These are phyloP conservation scores for Ceraclea dissimilis DNA, from an alignment of 2,888 invertebrate species.

Conservation along the genomic window DNA sequence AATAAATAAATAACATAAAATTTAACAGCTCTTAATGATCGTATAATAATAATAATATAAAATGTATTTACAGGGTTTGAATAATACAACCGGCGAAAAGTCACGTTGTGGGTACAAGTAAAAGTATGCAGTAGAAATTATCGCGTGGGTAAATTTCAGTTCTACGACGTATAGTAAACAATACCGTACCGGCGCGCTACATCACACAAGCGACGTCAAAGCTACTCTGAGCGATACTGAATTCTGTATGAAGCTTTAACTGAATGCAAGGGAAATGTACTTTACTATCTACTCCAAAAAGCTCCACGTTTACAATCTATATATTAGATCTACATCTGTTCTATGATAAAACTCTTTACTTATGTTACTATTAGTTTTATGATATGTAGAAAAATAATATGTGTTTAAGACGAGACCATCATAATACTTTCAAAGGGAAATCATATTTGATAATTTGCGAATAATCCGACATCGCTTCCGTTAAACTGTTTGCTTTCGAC, in stretches of 20 bases:
- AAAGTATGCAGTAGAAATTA: background rate
- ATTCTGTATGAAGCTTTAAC: background rate
- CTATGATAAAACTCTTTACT: too few relatives aligned
- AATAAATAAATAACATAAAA: background rate
- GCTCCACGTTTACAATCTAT: too few relatives aligned
- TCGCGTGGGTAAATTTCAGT: background rate
- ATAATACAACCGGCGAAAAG: background rate
- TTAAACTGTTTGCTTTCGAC: too few relatives aligned
- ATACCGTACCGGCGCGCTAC: background rate
- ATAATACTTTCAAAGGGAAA: too few relatives aligned
- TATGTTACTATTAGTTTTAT: too few relatives aligned
- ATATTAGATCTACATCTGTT: too few relatives aligned
- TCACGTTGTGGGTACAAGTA: background rate
- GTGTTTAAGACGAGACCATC: too few relatives aligned
- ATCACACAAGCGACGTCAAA: conserved; percentile 13
- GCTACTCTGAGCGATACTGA: conserved; percentile 20
- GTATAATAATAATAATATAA: too few relatives aligned
- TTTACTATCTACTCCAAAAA: too few relatives aligned
- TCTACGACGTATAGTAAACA: background rate
- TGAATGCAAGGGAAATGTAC: background rate
- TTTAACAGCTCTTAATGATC: background rate
- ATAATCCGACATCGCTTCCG: too few relatives aligned
- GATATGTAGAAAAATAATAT: too few relatives aligned
- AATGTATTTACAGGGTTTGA: background rate
- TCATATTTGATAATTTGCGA: too few relatives aligned